A percentile compares a stretch with the other conserved stretches of the same genome.
These are phyloP conservation scores for Eurosta solidaginis DNA, from an alignment of 1,140 invertebrate genomes.

Conservation along the genomic window DNA sequence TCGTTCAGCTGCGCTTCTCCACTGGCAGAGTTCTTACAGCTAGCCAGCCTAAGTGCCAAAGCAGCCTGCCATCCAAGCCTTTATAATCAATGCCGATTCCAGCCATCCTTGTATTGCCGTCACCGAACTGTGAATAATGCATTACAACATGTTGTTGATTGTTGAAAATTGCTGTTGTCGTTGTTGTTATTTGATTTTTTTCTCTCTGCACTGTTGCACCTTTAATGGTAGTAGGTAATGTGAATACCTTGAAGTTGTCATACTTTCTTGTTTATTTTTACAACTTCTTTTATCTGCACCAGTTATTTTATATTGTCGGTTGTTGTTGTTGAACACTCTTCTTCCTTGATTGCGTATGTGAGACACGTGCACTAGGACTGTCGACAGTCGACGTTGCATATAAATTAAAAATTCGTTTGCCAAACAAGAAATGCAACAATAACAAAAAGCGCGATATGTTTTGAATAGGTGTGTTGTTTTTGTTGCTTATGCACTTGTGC, in stretches of 20 bases:
- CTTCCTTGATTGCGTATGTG: background rate
- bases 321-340: background rate
- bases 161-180: constrained; percentile 12
- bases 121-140: background rate
- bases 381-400: background rate
- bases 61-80: background rate
- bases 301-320: too few relatives aligned
- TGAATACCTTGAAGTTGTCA: constrained; percentile 6
- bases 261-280: background rate
- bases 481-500: background rate
- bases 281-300: constrained; percentile 7
- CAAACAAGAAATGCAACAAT: background rate
- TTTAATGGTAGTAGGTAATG: background rate
- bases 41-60: background rate
- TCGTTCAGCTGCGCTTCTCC: background rate
- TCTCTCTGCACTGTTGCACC: background rate
- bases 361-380: background rate
- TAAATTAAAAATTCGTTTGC: constrained; percentile 9
- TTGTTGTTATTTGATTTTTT: background rate
- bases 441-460: too few relatives aligned
- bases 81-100: too few relatives aligned
- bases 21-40: too few relatives aligned
- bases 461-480: background rate
- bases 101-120: background rate
- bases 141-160: background rate